Conservation (phyloP, 2,888 invertebrate genomes). For the Mamestra brassicae region DNA sequence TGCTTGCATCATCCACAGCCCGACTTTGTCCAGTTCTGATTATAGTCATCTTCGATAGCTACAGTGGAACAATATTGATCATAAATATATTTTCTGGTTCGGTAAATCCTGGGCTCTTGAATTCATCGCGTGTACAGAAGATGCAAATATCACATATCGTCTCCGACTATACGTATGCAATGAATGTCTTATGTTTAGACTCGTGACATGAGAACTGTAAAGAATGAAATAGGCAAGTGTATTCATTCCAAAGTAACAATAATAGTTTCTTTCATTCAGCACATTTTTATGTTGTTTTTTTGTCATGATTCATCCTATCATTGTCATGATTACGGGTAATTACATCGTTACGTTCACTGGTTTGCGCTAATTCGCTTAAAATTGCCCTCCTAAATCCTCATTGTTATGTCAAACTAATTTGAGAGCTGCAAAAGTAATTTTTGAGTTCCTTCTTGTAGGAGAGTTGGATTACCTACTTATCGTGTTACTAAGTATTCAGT, state of each 20-base stretch:
- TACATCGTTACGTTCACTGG: conserved; percentile 13
- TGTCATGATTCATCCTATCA: conserved; percentile 19
- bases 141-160: too few species aligned
- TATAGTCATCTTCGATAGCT: too few species aligned
- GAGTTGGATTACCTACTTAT: background rate
- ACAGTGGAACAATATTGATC: too few species aligned
- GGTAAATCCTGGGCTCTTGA: too few species aligned
- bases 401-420: background rate
- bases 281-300: conserved; percentile 7
- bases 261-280: background rate
- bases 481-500: background rate
- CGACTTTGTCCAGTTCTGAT: background rate
- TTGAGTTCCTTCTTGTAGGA: too few species aligned
- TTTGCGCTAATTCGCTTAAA: conserved; percentile 26
- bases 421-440: background rate
- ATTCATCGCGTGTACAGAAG: too few species aligned
- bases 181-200: too few species aligned
- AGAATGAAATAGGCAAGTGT: background rate
- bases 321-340: conserved; percentile 25
- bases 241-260: conserved; percentile 3
- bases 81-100: too few species aligned
- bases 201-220: too few species aligned
- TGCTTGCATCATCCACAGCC: background rate
- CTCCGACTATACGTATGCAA: too few species aligned
- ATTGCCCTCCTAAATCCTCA: conserved; percentile 22